These are phyloP conservation scores for Periophthalmus modestus DNA, from an alignment of 2,113 vertebrate genomes.

Conservation along the genomic window DNA sequence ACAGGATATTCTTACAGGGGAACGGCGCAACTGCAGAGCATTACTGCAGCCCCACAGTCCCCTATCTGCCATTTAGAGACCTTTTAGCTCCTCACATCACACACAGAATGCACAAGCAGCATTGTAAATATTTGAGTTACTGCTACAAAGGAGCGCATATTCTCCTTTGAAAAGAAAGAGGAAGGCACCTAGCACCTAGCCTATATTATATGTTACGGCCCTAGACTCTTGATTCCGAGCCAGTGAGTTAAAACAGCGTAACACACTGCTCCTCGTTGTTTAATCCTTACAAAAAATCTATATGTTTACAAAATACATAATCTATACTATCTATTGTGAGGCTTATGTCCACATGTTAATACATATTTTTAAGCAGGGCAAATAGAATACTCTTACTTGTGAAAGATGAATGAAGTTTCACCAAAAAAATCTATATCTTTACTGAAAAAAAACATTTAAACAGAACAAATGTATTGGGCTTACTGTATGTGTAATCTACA, in stretches of 20 bases:
- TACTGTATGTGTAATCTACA: no score
- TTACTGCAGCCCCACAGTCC: slow-evolving; percentile 29
- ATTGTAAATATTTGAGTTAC: slow-evolving; percentile 41
- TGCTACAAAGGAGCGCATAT: slow-evolving; percentile 4
- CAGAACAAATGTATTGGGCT: no score
- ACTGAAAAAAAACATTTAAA: neutral
- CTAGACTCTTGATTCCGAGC: no score
- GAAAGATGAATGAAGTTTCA: neutral
- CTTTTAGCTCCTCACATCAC: slow-evolving; percentile 32
- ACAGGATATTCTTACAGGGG: slow-evolving; percentile 10
- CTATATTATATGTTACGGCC: neutral
- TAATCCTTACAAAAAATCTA: neutral
- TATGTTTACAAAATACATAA: no score
- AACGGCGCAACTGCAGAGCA: slow-evolving; percentile 35
- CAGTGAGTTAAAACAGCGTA: no score
- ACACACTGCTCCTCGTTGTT: no score
- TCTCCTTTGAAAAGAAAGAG: slow-evolving; percentile 10
- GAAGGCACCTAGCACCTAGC: neutral
- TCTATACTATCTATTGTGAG: no score
- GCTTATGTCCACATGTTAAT: no score
- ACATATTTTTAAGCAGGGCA: no score
- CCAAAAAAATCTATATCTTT: neutral
- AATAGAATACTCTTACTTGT: neutral
- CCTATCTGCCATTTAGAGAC: slow-evolving; percentile 27
- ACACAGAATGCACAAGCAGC: slow-evolving; percentile 35